Conservation (phyloP, 2,113 vertebrate genomes). For the Crotalus viridis region DNA sequence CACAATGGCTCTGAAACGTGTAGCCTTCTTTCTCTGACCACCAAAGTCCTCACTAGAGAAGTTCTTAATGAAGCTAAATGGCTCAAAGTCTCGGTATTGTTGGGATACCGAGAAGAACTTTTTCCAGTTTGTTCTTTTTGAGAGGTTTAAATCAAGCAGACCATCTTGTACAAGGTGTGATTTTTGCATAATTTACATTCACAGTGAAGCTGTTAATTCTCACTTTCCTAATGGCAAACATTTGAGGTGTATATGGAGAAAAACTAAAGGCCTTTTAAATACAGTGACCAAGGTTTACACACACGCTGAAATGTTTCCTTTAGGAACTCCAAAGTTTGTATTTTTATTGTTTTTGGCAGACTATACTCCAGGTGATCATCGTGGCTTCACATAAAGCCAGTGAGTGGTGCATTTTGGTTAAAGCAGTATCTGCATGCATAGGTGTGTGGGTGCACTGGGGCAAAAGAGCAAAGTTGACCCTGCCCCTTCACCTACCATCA, state of each 20-base stretch:
- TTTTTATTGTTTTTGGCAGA: slow-evolving; percentile 45
- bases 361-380: slow-evolving; percentile 28
- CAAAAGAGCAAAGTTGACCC: slow-evolving; percentile 1
- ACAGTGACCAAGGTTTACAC: not conserved
- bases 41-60: not conserved
- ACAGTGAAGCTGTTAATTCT: slow-evolving; percentile 3
- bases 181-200: slow-evolving; percentile 27
- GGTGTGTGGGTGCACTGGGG: fast-evolving
- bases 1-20: not conserved
- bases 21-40: not conserved
- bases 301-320: slow-evolving; percentile 31
- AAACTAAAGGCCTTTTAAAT: not conserved
- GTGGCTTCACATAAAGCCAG: slow-evolving; percentile 49
- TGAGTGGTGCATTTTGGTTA: slow-evolving; percentile 17
- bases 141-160: not conserved
- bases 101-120: not conserved
- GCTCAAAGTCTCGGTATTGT: not conserved
- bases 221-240: not conserved
- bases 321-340: slow-evolving; percentile 19
- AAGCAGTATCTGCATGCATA: not conserved
- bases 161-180: not conserved
- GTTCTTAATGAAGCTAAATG: not conserved
- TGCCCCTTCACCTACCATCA: slow-evolving; percentile 11
- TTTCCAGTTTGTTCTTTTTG: not conserved
- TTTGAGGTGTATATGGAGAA: not conserved